Evolutionary conservation across 2,797 vertebrate genomes (phyloP).

Genomic region (Phataginus tricuspis): DNA sequence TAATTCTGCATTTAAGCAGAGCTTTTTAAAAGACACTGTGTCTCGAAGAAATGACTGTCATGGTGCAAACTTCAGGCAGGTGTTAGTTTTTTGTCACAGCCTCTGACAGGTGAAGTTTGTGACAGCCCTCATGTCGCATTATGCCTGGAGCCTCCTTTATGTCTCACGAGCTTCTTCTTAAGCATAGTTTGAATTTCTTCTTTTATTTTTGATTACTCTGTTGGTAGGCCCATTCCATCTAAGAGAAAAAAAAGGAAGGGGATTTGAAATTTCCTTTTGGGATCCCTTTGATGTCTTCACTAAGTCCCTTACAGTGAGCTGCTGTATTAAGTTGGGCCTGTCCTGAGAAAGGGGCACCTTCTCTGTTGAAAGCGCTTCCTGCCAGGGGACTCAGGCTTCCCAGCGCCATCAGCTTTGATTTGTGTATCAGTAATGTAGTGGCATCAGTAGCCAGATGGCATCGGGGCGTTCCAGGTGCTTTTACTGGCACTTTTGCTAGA

Average conservation of each 20-base stretch:
- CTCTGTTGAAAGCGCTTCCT: not conserved
- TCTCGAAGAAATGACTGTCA: not conserved
- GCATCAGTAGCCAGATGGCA: constrained; percentile 72
- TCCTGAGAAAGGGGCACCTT: constrained; percentile 30
- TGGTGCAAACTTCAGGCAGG: not conserved
- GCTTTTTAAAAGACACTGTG: not conserved
- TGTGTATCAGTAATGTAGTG: constrained; percentile 63
- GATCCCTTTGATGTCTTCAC: constrained; percentile 23
- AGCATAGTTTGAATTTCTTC: constrained; percentile 18
- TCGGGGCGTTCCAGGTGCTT: constrained; percentile 63
- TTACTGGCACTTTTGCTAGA: constrained; percentile 75
- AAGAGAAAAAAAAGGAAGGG: not conserved
- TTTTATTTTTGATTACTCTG: not conserved
- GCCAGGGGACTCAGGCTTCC: constrained; percentile 7
- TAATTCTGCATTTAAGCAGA: not conserved
- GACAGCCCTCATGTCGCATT: constrained; percentile 22
- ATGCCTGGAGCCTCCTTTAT: not conserved
- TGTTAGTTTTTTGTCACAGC: not conserved
- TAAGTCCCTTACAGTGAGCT: not conserved
- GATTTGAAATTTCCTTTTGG: not conserved
- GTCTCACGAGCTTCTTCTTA: not conserved
- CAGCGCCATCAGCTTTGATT: constrained; percentile 61
- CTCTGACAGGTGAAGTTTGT: not conserved
- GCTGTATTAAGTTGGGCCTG: not conserved
- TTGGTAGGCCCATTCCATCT: not conserved